These are phyloP conservation scores for Hexactinellida sp. DNA, from an alignment of 37 sponge, comb jelly and placozoan species.

Conservation along the genomic window DNA sequence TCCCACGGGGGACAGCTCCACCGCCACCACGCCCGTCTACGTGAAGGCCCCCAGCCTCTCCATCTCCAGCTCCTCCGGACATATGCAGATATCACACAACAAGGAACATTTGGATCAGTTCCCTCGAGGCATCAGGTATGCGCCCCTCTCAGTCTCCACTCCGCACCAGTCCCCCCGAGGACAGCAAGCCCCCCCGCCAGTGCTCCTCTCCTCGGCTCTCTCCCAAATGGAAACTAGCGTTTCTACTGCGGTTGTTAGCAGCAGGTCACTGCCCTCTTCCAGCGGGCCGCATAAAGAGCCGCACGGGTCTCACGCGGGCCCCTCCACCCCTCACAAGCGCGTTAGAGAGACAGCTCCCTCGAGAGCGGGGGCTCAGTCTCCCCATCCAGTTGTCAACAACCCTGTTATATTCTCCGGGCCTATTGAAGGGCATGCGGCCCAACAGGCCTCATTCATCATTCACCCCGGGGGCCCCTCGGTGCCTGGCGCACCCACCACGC, in stretches of 20 bases:
- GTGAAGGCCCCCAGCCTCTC: not conserved
- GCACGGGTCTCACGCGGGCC: not conserved
- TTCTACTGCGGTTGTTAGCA: not conserved
- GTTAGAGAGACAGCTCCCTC: not conserved
- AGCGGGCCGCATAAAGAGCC: not conserved
- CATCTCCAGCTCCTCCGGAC: not conserved
- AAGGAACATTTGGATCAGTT: conserved; percentile 12
- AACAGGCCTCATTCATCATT: not conserved
- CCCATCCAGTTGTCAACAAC: not conserved
- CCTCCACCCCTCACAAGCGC: not conserved
- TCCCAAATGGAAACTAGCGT: not conserved
- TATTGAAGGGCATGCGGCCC: not conserved
- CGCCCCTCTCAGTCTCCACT: not conserved
- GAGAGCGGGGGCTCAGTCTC: not conserved
- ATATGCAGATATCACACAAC: not conserved
- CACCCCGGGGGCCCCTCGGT: not conserved
- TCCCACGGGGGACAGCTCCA: not conserved
- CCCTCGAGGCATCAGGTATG: not conserved
- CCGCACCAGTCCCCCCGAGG: conserved; percentile 8
- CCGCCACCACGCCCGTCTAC: not conserved
- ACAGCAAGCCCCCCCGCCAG: not conserved
- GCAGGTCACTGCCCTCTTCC: not conserved
- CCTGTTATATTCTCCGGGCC: not conserved
- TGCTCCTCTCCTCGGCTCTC: not conserved
- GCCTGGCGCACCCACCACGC: not conserved